Base-by-base conservation (phyloP, 2,888 invertebrate genomes). In the Hemicrepidius hirtus region DNA sequence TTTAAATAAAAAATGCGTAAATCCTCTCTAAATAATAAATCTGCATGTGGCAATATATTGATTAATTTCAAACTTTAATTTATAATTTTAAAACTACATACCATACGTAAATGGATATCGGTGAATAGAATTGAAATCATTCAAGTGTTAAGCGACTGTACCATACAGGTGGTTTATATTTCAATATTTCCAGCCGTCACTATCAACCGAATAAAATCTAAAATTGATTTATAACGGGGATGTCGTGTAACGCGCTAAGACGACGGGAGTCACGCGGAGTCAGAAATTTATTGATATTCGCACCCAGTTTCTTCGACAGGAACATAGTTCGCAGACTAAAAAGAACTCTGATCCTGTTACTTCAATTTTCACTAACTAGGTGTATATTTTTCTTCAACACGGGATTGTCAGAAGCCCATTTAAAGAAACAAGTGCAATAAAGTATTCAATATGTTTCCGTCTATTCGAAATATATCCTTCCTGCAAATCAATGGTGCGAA, bases 401-500 rank as follows among this genome's bases (percentile, higher is more conserved):
- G 35, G 12, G 12, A 0, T 16, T 12, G 13, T 37, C 37, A 60
- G 60, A 28, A 24, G 24, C 21, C 60, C 32, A 64, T 70, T 70
- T 55, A 55, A 9, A 44, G 28, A 70, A 57, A 64, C 63, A 70
- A 57, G 57, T 32, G 12, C 20, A 55, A 70, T 69, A 69, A 69
- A 63, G 53, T 63, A 64, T 70, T 64, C 63, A 64, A 64, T 64
- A 57, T 64, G 24, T 57, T 64, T 70, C 46, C 49, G 35, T 70
- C 44, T 37, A 57, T 64, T 10, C 37, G 13, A 44, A 18, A 40
- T 21, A 37, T 20, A 62, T 62, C 28, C 50, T 60, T 44, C 16
- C 28, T 21, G 49, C 64, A 73, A 77, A 77, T 76, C 76, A 77
- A 78, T 76, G 77, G 67, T 53, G 64, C 72, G 76, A 73, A 72